A percentile compares a stretch with the other conserved stretches of the same genome.
Conservation (phyloP, 2,113 vertebrate species). For the Salvelinus alpinus region DNA sequence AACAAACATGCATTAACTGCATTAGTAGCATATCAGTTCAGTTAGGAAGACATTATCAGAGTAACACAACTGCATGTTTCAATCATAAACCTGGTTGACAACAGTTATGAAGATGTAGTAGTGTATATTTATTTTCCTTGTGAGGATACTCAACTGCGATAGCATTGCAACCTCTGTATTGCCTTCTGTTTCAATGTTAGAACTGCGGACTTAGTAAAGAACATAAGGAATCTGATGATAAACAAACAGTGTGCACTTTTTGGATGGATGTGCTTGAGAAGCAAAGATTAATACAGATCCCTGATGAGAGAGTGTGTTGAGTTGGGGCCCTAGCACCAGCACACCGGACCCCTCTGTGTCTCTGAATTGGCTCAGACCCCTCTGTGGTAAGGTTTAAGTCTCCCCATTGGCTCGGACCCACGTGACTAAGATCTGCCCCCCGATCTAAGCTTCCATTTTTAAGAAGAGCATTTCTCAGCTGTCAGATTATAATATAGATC, state of each 20-base stretch:
- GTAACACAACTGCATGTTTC: constrained; percentile 56
- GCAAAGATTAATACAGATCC: constrained; percentile 8
- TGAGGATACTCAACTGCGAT: constrained; percentile 46
- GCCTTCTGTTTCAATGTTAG: constrained; percentile 48
- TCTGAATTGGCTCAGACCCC: constrained; percentile 4
- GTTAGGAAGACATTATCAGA: constrained; percentile 47
- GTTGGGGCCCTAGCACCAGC: constrained; percentile 24
- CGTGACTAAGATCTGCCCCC: constrained; percentile 5
- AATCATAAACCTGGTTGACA: constrained; percentile 35
- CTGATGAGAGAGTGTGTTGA: constrained; percentile 13
- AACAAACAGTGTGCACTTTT: constrained; percentile 27
- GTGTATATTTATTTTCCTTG: constrained; percentile 22
- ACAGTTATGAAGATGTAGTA: constrained; percentile 32
- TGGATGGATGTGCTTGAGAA: constrained; percentile 26
- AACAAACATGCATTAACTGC: constrained; percentile 49
- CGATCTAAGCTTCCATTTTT: constrained; percentile 5
- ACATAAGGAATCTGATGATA: constrained; percentile 7
- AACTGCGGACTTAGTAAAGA: constrained; percentile 20
- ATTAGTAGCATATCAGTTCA: constrained; percentile 49
- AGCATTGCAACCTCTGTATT: constrained; percentile 47
- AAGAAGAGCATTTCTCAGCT: background rate
- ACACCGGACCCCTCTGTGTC: constrained; percentile 14
- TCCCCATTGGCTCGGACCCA: constrained; percentile 4
- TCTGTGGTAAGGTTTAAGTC: constrained; percentile 26
- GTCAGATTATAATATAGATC: constrained; percentile 17